Evolutionary conservation across 2,888 invertebrate genomes (phyloP).

Genomic region (Tribolium freemani): DNA sequence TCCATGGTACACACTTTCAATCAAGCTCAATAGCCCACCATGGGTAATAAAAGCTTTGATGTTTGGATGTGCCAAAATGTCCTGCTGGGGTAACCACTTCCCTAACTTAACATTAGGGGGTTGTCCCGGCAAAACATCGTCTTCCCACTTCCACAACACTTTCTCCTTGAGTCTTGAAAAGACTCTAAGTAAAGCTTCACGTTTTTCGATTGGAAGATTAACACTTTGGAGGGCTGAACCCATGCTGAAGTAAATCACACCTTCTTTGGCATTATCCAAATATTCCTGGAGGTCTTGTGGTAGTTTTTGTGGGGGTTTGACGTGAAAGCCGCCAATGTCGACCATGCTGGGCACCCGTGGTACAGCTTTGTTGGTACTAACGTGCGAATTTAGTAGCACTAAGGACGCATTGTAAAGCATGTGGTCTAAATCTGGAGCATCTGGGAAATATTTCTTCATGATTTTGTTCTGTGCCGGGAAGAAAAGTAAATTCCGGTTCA

Average conservation of each 20-base stretch:
- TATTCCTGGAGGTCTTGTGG: slow-evolving; percentile 49
- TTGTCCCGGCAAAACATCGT: slow-evolving; percentile 59
- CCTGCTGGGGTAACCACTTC: slow-evolving; percentile 68
- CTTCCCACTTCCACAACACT: slow-evolving; percentile 74
- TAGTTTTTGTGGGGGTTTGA: slow-evolving; percentile 54
- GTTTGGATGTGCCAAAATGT: slow-evolving; percentile 66
- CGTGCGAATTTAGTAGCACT: slow-evolving; percentile 66
- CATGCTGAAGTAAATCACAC: slow-evolving; percentile 69
- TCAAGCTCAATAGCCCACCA: slow-evolving; percentile 69
- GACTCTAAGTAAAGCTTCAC: slow-evolving; percentile 70
- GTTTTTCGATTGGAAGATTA: slow-evolving; percentile 61
- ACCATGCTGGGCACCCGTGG: slow-evolving; percentile 72
- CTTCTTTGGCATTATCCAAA: slow-evolving; percentile 66
- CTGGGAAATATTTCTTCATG: slow-evolving; percentile 51
- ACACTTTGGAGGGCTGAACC: slow-evolving; percentile 56
- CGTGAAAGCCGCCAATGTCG: slow-evolving; percentile 72
- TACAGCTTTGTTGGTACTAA: slow-evolving; percentile 68
- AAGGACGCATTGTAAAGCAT: slow-evolving; percentile 56
- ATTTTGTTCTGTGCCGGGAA: slow-evolving; percentile 52
- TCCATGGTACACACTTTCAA: slow-evolving; percentile 68
- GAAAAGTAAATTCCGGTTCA: slow-evolving; percentile 46
- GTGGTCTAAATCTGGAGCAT: slow-evolving; percentile 30
- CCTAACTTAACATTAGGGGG: slow-evolving; percentile 65
- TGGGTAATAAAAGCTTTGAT: slow-evolving; percentile 69
- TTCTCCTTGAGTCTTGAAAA: slow-evolving; percentile 73